A percentile compares a stretch with the other conserved stretches of the same genome.
Conservation (phyloP, 2,797 vertebrate species). For the Morelia viridis region DNA sequence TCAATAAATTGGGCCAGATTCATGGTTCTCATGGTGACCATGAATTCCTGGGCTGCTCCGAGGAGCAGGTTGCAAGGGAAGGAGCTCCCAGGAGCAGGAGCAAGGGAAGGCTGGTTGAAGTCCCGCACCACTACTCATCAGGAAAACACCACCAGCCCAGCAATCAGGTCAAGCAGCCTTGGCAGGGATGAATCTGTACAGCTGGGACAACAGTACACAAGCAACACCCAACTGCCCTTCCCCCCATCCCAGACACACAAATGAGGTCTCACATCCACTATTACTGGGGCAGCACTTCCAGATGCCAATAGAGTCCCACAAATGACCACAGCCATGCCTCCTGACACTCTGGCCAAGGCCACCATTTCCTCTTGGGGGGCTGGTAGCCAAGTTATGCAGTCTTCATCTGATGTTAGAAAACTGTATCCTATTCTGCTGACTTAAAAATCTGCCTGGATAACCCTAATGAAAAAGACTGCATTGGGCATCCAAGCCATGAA, state of each 20-base stretch:
- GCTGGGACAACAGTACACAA: background rate
- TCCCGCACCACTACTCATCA: background rate
- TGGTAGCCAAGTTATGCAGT: background rate
- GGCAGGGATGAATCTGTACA: background rate
- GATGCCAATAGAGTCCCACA: background rate
- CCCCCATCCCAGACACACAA: background rate
- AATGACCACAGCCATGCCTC: background rate
- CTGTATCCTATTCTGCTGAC: background rate
- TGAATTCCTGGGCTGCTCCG: background rate
- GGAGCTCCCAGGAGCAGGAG: background rate
- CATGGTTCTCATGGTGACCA: background rate
- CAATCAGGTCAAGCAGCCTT: background rate
- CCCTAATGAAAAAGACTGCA: background rate
- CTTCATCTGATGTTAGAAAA: constrained; percentile 31
- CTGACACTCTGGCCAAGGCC: constrained; percentile 1
- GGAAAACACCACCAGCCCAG: background rate
- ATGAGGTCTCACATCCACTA: background rate
- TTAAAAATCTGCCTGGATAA: constrained; percentile 31
- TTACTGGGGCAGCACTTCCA: background rate
- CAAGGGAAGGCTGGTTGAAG: background rate
- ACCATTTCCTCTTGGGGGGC: constrained; percentile 21
- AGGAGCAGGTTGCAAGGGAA: background rate
- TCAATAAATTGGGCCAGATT: background rate
- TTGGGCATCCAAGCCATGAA: background rate
- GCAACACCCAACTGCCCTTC: background rate